A percentile compares a stretch with the other conserved stretches of the same genome.
Conservation (phyloP, 2,888 invertebrate species). For the Standfussiana lucernea region DNA sequence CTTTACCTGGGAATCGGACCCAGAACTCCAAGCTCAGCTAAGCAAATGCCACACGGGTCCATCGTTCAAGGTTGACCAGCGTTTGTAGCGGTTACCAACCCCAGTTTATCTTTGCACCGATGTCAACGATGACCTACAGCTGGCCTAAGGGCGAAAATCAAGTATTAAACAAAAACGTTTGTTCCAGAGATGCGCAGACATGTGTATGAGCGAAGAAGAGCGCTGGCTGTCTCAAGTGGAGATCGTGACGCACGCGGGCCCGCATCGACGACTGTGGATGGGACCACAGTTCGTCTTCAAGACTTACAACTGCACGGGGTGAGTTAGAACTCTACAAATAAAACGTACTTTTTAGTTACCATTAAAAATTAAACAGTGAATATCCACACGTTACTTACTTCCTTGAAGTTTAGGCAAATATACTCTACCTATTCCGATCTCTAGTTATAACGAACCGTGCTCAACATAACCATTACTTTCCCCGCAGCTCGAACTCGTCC, state of each 20-base stretch:
- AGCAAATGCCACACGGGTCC: no score
- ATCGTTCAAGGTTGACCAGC: no score
- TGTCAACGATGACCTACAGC: no score
- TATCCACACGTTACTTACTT: no score
- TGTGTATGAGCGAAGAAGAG: conserved; percentile 92
- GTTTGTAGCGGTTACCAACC: no score
- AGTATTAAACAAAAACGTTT: neutral
- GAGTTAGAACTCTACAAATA: conserved; percentile 66
- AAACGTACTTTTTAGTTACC: no score
- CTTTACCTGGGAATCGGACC: no score
- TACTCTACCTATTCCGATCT: no score
- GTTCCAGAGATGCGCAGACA: conserved; percentile 86
- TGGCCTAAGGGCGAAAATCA: neutral
- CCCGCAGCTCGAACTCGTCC: conserved; percentile 92
- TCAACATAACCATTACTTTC: neutral
- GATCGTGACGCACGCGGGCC: conserved; percentile 98
- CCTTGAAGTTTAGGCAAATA: no score
- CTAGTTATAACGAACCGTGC: neutral
- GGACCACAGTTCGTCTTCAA: conserved; percentile 99
- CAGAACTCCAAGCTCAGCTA: no score
- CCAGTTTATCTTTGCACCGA: no score
- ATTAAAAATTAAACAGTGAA: no score
- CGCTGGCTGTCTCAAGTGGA: conserved; percentile 99
- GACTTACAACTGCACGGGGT: conserved; percentile 96
- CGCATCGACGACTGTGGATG: conserved; percentile 99